These are phyloP conservation scores for Ethmia dodecea DNA, from an alignment of 2,888 invertebrate species.

Conservation along the genomic window DNA sequence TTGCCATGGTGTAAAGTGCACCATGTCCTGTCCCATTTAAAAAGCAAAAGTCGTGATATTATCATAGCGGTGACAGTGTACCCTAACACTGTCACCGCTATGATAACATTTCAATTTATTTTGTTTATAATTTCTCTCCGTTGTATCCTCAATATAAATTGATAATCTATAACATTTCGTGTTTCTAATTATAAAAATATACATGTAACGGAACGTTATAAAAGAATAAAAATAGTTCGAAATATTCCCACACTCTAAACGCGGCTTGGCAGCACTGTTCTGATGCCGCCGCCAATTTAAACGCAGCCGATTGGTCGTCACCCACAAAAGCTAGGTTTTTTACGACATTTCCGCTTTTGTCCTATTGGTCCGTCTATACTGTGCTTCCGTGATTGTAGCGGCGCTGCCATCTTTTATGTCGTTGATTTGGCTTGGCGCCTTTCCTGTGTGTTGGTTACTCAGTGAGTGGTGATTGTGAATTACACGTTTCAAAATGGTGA, in stretches of 20 bases:
- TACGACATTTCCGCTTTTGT: conserved; percentile 49
- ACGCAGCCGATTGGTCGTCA: conserved; percentile 38
- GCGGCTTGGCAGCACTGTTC: conserved; percentile 60
- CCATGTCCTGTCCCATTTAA: too few species aligned
- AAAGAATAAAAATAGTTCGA: conserved; percentile 19
- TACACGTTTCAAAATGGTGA: conserved; percentile 78
- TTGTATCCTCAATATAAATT: too few species aligned
- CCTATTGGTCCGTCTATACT: conserved; percentile 48
- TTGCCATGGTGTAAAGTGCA: too few species aligned
- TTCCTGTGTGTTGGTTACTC: conserved; percentile 73
- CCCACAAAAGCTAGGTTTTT: conserved; percentile 15
- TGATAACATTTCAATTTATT: too few species aligned
- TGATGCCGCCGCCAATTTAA: conserved; percentile 24
- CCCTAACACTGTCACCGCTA: too few species aligned
- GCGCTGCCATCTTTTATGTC: conserved; percentile 67
- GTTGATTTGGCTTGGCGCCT: conserved; percentile 74
- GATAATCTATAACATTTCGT: too few species aligned
- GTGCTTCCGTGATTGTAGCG: conserved; percentile 28
- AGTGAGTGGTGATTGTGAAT: conserved; percentile 65
- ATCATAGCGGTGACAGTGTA: too few species aligned
- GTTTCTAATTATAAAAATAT: too few species aligned
- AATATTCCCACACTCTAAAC: conserved; percentile 22
- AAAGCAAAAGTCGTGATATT: too few species aligned
- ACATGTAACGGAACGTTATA: conserved; percentile 15
- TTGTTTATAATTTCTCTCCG: too few species aligned